These are phyloP conservation scores for Pterostichus madidus DNA, from an alignment of 2,888 invertebrate genomes.

Conservation along the genomic window DNA sequence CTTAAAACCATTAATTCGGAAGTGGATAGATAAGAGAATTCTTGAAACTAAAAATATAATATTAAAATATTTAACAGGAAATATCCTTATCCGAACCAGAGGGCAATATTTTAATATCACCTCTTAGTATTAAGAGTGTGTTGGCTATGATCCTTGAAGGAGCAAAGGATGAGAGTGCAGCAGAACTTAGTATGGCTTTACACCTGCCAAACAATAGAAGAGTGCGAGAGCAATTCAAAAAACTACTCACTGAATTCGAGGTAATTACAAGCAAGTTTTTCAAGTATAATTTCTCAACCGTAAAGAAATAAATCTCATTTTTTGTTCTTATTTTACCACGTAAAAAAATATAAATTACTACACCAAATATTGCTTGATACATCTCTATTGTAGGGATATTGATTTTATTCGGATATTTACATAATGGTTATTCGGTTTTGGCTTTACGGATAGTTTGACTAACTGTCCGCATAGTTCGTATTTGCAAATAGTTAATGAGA, in stretches of 20 bases:
- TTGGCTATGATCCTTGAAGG: slow-evolving; percentile 83
- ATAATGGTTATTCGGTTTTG: too few relatives aligned
- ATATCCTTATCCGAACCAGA: slow-evolving; percentile 68
- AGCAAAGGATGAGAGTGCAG: slow-evolving; percentile 79
- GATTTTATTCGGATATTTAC: too few relatives aligned
- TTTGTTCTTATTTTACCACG: neutral
- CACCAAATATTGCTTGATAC: too few relatives aligned
- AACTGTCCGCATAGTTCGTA: too few relatives aligned
- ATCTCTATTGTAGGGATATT: too few relatives aligned
- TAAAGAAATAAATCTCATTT: neutral
- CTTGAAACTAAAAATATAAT: neutral
- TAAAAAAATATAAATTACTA: too few relatives aligned
- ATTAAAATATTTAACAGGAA: slow-evolving; percentile 64
- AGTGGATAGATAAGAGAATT: neutral
- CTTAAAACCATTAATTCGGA: slow-evolving; percentile 9
- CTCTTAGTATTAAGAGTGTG: slow-evolving; percentile 83
- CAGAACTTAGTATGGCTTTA: slow-evolving; percentile 80
- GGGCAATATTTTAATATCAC: slow-evolving; percentile 84
- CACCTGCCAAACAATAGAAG: slow-evolving; percentile 76
- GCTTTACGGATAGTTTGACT: too few relatives aligned
- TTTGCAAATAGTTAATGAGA: too few relatives aligned
- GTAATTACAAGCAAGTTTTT: slow-evolving; percentile 67
- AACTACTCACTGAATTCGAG: slow-evolving; percentile 70
- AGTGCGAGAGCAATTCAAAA: slow-evolving; percentile 69
- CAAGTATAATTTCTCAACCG: neutral